Evolutionary conservation across 2,797 vertebrate genomes (phyloP).

Genomic region (Eulemur coronatus): DNA sequence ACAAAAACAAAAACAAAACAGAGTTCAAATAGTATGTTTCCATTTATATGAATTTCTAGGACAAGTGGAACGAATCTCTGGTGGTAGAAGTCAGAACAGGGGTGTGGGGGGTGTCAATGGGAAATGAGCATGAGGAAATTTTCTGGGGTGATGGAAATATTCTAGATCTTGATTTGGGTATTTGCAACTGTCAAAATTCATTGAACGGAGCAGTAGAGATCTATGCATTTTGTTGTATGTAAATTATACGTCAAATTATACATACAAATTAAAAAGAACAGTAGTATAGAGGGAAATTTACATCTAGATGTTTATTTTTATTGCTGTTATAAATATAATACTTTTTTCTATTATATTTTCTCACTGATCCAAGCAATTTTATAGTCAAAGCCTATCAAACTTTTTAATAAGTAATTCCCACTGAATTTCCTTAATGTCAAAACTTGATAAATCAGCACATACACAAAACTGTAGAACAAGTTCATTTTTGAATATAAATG

Average conservation of each 20-base stretch:
- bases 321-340: not conserved
- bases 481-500: not conserved
- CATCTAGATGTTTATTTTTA: not conserved
- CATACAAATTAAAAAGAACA: not conserved
- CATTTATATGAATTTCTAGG: not conserved
- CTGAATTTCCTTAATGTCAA: not conserved
- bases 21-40: not conserved
- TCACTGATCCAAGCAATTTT: not conserved
- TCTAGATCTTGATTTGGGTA: not conserved
- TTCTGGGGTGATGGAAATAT: not conserved
- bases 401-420: not conserved
- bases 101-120: not conserved
- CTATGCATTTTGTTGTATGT: not conserved
- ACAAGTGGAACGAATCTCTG: not conserved
- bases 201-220: not conserved
- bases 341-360: not conserved
- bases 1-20: not conserved
- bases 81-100: not conserved
- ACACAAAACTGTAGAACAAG: not conserved
- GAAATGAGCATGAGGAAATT: not conserved
- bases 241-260: not conserved
- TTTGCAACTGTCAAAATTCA: not conserved
- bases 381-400: not conserved
- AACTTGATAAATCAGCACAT: not conserved
- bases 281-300: not conserved